Percentiles rank a stretch among this genome's conserved stretches.
Evolutionary conservation across 2,797 vertebrate species (phyloP).

Genomic region (Adelosebastes latens): DNA sequence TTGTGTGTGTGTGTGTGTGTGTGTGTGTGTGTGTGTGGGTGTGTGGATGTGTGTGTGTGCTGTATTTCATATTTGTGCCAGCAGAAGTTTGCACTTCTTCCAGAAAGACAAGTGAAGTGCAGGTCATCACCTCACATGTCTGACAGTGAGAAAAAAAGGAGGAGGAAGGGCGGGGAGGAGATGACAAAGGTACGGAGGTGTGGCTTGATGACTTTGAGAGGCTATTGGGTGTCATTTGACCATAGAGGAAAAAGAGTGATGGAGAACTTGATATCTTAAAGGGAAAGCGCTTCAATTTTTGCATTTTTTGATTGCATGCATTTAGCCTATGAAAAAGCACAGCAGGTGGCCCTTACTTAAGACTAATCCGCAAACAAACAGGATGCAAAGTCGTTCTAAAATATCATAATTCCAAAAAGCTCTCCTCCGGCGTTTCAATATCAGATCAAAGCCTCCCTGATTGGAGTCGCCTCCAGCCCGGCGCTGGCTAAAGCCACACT

Average conservation of each 20-base stretch:
- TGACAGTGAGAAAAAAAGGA: slow-evolving; percentile 34
- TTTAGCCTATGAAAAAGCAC: slow-evolving; percentile 27
- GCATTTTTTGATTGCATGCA: slow-evolving; percentile 27
- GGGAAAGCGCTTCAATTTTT: slow-evolving; percentile 24
- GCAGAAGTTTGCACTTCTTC: slow-evolving; percentile 66
- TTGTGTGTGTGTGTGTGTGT: slow-evolving; percentile 2
- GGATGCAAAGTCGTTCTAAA: slow-evolving; percentile 64
- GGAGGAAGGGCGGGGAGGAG: neutral
- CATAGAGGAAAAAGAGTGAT: slow-evolving; percentile 18
- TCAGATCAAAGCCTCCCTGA: slow-evolving; percentile 62
- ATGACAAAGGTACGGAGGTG: slow-evolving; percentile 44
- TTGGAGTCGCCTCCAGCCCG: slow-evolving; percentile 53
- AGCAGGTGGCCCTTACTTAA: slow-evolving; percentile 70
- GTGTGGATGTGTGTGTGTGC: slow-evolving; percentile 17
- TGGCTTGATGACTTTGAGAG: slow-evolving; percentile 69
- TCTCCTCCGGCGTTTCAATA: slow-evolving; percentile 51
- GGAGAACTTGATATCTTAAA: slow-evolving; percentile 51
- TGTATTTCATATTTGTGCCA: slow-evolving; percentile 56
- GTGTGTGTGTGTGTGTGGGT: slow-evolving; percentile 26
- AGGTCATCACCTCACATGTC: slow-evolving; percentile 67
- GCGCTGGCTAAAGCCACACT: slow-evolving; percentile 51
- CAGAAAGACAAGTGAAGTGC: slow-evolving; percentile 71
- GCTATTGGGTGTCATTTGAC: slow-evolving; percentile 44
- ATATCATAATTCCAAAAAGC: slow-evolving; percentile 65
- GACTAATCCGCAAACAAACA: slow-evolving; percentile 69